Percentiles rank a stretch among this genome's conserved stretches.
phyloP scores from a whole-genome alignment of 2,888 invertebrate species.

The Diarsia dahlii region DNA sequence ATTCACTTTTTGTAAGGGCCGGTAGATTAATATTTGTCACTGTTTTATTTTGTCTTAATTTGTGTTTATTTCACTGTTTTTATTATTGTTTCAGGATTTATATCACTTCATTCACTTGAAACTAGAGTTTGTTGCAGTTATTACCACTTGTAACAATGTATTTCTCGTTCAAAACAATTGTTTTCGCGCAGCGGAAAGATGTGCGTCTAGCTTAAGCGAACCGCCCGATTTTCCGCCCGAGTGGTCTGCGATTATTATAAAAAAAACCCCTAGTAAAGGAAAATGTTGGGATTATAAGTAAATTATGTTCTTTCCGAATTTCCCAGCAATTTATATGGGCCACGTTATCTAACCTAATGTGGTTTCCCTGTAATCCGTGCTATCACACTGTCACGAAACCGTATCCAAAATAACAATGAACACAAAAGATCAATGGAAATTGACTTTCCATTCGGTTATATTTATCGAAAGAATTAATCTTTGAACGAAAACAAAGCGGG shows the following conservation, averaged over 20 bases:
- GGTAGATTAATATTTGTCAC: no score
- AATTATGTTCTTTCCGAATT: conserved; percentile 50
- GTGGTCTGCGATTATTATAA: conserved; percentile 42
- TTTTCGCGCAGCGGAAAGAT: no score
- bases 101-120: no score
- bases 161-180: no score
- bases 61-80: no score
- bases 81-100: no score
- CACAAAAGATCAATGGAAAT: conserved; percentile 49
- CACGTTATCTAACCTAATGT: conserved; percentile 58
- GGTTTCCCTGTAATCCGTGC: conserved; percentile 57
- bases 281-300: conserved; percentile 60
- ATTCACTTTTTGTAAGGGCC: no score
- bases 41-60: no score
- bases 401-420: conserved; percentile 48
- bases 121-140: no score
- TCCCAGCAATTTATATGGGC: conserved; percentile 54
- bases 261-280: conserved; percentile 37
- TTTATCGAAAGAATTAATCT: conserved; percentile 51
- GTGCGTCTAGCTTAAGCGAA: no score
- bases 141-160: no score
- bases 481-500: conserved; percentile 35
- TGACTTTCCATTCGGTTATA: conserved; percentile 41
- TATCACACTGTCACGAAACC: conserved; percentile 22
- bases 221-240: no score